These are phyloP conservation scores for Vultur gryphus DNA, from an alignment of 2,797 vertebrate species.

Conservation along the genomic window DNA sequence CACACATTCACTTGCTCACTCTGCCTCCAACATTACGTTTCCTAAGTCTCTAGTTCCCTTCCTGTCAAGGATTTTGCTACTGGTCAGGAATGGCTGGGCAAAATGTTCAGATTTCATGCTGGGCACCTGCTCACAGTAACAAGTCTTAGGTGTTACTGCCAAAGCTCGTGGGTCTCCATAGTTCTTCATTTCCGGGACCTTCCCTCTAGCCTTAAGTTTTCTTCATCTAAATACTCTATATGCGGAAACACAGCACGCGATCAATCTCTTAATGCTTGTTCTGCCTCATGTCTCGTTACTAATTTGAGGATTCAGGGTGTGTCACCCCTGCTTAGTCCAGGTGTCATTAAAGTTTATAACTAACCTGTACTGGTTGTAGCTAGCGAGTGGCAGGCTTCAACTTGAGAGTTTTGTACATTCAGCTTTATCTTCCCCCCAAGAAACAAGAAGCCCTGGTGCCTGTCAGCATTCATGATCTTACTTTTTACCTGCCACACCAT, in stretches of 20 bases:
- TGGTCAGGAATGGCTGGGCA: neutral
- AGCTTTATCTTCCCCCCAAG: neutral
- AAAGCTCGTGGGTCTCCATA: neutral
- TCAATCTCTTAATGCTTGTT: neutral
- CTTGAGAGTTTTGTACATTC: neutral
- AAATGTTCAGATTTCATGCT: neutral
- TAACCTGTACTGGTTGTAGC: neutral
- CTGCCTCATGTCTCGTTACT: neutral
- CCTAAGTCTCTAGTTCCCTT: neutral
- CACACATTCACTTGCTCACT: neutral
- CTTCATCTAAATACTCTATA: neutral
- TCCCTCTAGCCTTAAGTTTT: neutral
- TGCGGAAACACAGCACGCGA: neutral
- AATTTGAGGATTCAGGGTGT: neutral
- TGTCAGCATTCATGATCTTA: neutral
- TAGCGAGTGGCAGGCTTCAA: neutral
- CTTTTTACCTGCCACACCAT: neutral
- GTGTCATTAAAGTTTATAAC: neutral
- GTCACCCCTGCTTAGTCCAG: neutral
- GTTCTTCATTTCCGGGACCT: neutral
- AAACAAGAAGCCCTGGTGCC: neutral
- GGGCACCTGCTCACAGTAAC: rapidly evolving
- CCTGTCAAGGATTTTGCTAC: neutral
- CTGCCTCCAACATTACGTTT: neutral
- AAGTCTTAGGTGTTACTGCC: neutral